Conservation (phyloP, 1,140 invertebrate species). For the Pectinophora gossypiella region DNA sequence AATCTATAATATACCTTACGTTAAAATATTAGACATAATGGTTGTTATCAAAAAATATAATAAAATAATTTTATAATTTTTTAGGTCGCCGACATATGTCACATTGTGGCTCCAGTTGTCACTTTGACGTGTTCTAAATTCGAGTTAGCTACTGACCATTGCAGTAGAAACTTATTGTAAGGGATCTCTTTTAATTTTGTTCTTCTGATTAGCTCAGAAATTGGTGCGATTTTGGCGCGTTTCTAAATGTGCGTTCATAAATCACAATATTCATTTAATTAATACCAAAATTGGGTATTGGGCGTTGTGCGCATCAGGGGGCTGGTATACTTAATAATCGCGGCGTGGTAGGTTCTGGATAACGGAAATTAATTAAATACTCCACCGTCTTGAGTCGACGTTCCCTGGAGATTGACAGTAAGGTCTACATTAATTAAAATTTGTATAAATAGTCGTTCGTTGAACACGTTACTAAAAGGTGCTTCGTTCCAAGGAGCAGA, state of each 20-base stretch:
- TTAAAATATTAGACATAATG: slow-evolving; percentile 54
- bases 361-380: slow-evolving; percentile 62
- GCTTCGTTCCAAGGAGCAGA: too few species aligned
- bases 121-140: slow-evolving; percentile 31
- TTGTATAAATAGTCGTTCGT: too few species aligned
- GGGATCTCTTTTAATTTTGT: too few species aligned
- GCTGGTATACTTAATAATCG: slow-evolving; percentile 12
- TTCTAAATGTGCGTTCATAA: too few species aligned
- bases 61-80: slow-evolving; percentile 54
- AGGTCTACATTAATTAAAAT: slow-evolving; percentile 49
- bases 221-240: too few species aligned
- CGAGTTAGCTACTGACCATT: slow-evolving; percentile 11
- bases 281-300: not conserved
- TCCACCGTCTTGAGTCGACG: slow-evolving; percentile 51
- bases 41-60: slow-evolving; percentile 58
- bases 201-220: too few species aligned
- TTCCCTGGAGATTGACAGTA: slow-evolving; percentile 49
- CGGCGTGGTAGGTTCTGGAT: slow-evolving; percentile 18
- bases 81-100: slow-evolving; percentile 50
- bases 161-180: too few species aligned
- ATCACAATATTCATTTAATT: not conserved
- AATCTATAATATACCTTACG: slow-evolving; percentile 42
- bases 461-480: too few species aligned
- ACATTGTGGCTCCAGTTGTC: slow-evolving; percentile 32
- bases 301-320: slow-evolving; percentile 4